Evolutionary conservation across 2,797 vertebrate species (phyloP).

Genomic region (Gallinago stenura): DNA sequence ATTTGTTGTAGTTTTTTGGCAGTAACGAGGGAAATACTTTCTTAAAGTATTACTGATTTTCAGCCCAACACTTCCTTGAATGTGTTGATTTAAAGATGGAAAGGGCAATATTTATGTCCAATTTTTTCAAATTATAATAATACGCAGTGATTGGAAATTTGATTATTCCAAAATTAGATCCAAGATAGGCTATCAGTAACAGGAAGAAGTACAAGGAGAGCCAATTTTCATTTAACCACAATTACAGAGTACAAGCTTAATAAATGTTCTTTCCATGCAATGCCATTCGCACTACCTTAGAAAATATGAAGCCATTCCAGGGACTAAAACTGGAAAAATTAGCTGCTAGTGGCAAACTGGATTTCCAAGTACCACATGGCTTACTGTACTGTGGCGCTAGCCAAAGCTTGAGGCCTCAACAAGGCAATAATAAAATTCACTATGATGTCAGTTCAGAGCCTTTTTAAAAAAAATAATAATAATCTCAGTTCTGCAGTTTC

Average conservation of each 20-base stretch:
- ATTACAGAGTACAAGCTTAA: not conserved
- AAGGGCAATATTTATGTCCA: not conserved
- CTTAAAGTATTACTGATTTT: not conserved
- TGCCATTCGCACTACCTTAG: not conserved
- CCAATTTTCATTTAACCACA: not conserved
- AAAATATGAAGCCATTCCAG: conserved; percentile 19
- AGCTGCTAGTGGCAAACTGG: not conserved
- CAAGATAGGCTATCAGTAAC: not conserved
- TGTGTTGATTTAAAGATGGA: conserved; percentile 7
- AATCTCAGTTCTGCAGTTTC: not conserved
- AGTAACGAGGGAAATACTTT: conserved; percentile 12
- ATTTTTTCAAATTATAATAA: not conserved
- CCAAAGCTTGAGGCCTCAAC: conserved; percentile 39
- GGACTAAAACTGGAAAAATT: conserved; percentile 39
- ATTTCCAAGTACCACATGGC: conserved; percentile 47
- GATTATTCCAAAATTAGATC: not conserved
- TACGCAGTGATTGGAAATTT: not conserved
- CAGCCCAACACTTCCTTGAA: conserved; percentile 2
- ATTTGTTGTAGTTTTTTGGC: not conserved
- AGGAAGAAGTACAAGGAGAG: not conserved
- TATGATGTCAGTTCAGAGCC: not conserved
- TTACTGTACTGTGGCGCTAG: not conserved
- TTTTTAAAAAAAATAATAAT: not conserved
- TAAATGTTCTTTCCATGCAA: conserved; percentile 1
- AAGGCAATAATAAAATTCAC: conserved; percentile 25